A percentile compares a stretch with the other conserved stretches of the same genome.
Conservation (phyloP, 1,140 invertebrate species). For the Paraescarpia echinospica region DNA sequence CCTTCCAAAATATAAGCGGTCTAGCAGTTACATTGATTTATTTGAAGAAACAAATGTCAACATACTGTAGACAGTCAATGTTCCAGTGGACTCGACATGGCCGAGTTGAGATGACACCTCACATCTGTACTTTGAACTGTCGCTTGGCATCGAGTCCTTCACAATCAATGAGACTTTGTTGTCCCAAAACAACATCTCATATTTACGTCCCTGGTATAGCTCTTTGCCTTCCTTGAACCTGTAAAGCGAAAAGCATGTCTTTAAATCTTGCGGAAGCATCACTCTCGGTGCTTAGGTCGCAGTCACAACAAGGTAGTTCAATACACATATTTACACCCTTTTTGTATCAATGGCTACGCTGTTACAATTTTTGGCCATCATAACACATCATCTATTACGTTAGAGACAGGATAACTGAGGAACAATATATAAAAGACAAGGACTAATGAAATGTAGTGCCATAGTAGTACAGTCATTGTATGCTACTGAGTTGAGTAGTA, state of each 20-base stretch:
- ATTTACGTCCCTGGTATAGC: conserved; percentile 51
- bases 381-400: too few relatives aligned
- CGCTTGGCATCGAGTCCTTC: conserved; percentile 52
- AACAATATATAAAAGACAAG: too few relatives aligned
- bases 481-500: too few relatives aligned
- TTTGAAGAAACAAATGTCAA: background rate
- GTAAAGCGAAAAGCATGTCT: background rate
- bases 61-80: conserved; percentile 54
- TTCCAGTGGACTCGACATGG: conserved; percentile 49
- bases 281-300: background rate
- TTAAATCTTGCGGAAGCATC: background rate
- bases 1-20: background rate
- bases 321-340: too few relatives aligned
- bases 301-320: background rate
- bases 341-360: too few relatives aligned
- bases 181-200: conserved; percentile 55
- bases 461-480: too few relatives aligned
- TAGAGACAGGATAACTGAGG: too few relatives aligned
- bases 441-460: too few relatives aligned
- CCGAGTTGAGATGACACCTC: conserved; percentile 50
- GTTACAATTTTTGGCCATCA: too few relatives aligned
- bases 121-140: conserved; percentile 51
- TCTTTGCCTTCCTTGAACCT: conserved; percentile 35
- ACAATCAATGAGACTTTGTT: conserved; percentile 52
- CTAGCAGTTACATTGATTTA: background rate